Base-by-base conservation (phyloP, 2,113 vertebrate genomes). In the Saccopteryx bilineata region DNA sequence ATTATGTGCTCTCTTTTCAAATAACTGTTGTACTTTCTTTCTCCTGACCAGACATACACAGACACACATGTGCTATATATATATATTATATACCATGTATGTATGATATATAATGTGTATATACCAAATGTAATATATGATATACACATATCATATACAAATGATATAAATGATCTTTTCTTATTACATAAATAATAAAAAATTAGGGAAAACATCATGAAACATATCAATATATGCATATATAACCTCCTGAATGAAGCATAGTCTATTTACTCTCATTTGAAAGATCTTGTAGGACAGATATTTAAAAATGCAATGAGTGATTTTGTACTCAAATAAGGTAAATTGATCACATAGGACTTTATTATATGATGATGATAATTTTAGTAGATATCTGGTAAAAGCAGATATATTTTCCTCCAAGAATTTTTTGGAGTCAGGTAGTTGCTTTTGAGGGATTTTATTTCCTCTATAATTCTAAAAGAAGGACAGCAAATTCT, bases 401-500 rank as follows among this genome's bases (percentile, higher is more conserved):
- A 52, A 60, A 66, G 82, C 31, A 94, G 85, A 72, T 33, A 7
- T 14, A 31, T 21, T 93, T 33, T 82, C 76, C 75, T 31, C 31
- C 46, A 93, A 28, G 54, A 89, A 92, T 63, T 93, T 28, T 33
- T 97, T 96, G 15, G 19, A 60, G 5, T 65, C 0, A 0, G 58
- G 14, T 2, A 87, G 83, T 21, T 82, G 5, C 76, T 91, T 95
- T 96, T 52, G 24, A 71, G 96, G 72, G 7, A 58, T 95, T 54
- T 65, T 91, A 75, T 88, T 94, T 91, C 28, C 28, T 58, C 46
- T 39, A 79, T 81, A 87, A 24, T 84, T 95, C 86, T 13, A 50
- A 93, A 86, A 94, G 69, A 96, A 97, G 46, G 50, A 89, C 31
- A 65, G 39, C 66, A 96, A 96, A 96, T 82, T 39, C 2, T 90